Base-by-base conservation (phyloP, 2,113 vertebrate genomes). In the Ophthalmolycus amberensis region DNA sequence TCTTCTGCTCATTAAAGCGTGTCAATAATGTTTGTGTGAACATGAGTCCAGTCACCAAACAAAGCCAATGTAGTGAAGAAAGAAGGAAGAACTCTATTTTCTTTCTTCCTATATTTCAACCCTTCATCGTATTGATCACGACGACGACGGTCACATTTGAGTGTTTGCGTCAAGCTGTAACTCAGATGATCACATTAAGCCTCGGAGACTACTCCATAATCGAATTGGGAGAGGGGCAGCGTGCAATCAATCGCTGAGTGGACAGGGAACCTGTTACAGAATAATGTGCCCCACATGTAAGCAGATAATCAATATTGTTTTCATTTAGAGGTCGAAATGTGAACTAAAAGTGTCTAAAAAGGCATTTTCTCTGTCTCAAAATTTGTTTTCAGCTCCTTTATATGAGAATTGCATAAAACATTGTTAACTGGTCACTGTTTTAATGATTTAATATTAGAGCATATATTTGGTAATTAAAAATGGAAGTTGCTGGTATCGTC, bases 181-280 rank as follows among this genome's bases (percentile, higher is more conserved):
- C 69, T 62, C 54, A 42, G 34, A 71, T 78, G 73, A 79, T 71
- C 74, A 4, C 60, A 71, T 75, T 59, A 70, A 16, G 34, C 22
- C 32, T 4, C 29, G 29, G 67, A 38, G 56, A 42, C 3, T 18
- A 25, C 42, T 40, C 20, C 38, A 9, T 73, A 69, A 77, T 80
- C 16, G 29, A 80, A 79, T 74, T 80, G 63, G 48, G 25, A 63
- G 9, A 75, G 9, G n/a, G 70, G 1, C 38, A 37, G 9, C 18
- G 1, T 22, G 29, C 22, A 58, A 16, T 77, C 48, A 70, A 6
- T 72, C 2, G 1, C 40, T 29, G 18, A 40, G 22, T 7, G 25
- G 16, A 62, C 5, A n/a, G 50, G n/a, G 10, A 15, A 62, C 14
- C 10, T 22, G 27, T 44, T 46, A 66, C 12, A 11, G 34, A 32